A percentile compares a stretch with the other conserved stretches of the same genome.
Evolutionary conservation across 2,888 invertebrate genomes (phyloP).

Genomic region (Leptopilina myrica): DNA sequence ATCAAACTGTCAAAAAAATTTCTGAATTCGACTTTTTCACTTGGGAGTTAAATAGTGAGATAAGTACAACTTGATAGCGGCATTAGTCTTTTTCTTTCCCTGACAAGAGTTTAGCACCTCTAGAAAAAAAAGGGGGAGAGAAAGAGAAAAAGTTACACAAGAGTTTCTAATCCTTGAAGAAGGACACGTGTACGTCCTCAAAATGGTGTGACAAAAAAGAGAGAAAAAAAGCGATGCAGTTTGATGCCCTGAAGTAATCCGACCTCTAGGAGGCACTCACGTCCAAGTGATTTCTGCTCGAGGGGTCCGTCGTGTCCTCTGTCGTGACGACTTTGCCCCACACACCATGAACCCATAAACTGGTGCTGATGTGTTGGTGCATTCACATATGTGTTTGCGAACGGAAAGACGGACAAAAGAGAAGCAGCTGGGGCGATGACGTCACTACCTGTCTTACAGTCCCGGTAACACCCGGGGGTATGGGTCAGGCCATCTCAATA

Average conservation of each 20-base stretch:
- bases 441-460: conserved; percentile 72
- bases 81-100: neutral
- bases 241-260: conserved; percentile 30
- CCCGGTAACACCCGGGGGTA: conserved; percentile 64
- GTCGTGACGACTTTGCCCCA: conserved; percentile 25
- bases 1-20: neutral
- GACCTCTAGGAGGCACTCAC: conserved; percentile 23
- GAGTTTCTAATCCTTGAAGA: neutral
- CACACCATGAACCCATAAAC: conserved; percentile 24
- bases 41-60: too few relatives aligned
- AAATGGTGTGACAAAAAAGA: conserved; percentile 18
- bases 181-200: conserved; percentile 22
- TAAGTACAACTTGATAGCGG: too few relatives aligned
- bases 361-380: neutral
- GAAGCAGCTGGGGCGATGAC: conserved; percentile 68
- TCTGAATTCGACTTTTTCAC: too few relatives aligned
- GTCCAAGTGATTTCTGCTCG: conserved; percentile 23
- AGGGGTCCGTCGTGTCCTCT: conserved; percentile 2
- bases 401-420: conserved; percentile 55
- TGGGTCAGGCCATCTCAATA: conserved; percentile 64
- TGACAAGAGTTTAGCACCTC: too few relatives aligned
- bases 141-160: neutral
- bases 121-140: too few relatives aligned
- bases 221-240: conserved; percentile 9
- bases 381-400: conserved; percentile 1